Evolutionary conservation across 1,140 invertebrate genomes (phyloP), one percentile per base, ranked within the genome.

Genomic region (Brachionus rotundiformis): DNA sequence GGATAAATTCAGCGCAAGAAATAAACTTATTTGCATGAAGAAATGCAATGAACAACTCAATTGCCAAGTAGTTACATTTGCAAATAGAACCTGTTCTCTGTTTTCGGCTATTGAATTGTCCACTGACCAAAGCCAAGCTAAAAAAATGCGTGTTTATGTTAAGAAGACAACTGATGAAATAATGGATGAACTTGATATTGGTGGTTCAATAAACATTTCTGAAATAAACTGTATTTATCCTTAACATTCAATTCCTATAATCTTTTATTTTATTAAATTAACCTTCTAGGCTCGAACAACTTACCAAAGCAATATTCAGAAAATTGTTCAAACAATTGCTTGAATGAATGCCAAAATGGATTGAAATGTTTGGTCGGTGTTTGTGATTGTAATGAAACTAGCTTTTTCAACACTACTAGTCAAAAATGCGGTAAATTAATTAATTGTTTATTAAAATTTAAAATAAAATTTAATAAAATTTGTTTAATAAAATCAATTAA

Each of bases 1-100:
- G n/a, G 23, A 33, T 2, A 29, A 16, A 31, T 27, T 63, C 4
- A n/a, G 29, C 10, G 10, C 61, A 1, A 63, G n/a, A 25, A 63
- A 63, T 10, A 63, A 63, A n/a, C 29, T 63, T 63, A 31, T 63
- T 25, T 63, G 61, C 29, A 63, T 63, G 61, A 63, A 63, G 29
- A 63, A 63, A 25, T 63, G 61, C 13, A 63, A 63, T n/a, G 61
- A 63, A 4, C 29, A 29, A 7, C 11, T 29, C 16, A 10, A 63
- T 13, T 63, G 61, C 23, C 1, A 63, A 13, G 2, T 63, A 13
- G 11, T 63, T 8, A 63, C n/a, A 29, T 63, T 63, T 8, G 16
- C 11, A 33, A 63, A 63, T 63, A 27, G 25, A 13, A 33, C 4
- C 3, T 63, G 61, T 3, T 63, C 29, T 63, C 29, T 63, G 61